A percentile compares a stretch with the other conserved stretches of the same genome.
Evolutionary conservation across 53 echinoderm and acorn worm genomes (phyloP).

Genomic region (Stichopus horrens): DNA sequence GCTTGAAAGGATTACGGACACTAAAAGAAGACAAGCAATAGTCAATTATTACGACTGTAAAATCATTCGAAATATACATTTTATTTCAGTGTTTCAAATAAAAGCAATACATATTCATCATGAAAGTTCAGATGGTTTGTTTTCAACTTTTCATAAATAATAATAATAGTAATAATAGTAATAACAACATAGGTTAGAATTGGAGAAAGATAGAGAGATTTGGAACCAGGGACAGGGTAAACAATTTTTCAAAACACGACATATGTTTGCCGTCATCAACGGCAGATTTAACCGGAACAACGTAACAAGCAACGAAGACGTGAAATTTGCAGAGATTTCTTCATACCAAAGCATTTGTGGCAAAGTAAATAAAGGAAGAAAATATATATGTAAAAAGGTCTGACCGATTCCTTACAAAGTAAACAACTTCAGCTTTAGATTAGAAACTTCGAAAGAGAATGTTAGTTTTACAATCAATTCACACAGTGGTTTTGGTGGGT

Average conservation of each 20-base stretch:
- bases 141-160: slow-evolving; percentile 21
- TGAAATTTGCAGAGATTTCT: too few relatives aligned
- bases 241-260: neutral
- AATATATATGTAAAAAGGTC: too few relatives aligned
- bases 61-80: slow-evolving; percentile 43
- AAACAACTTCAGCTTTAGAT: neutral
- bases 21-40: too few relatives aligned
- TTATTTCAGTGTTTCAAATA: slow-evolving; percentile 42
- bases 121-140: slow-evolving; percentile 41
- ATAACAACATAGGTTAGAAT: neutral
- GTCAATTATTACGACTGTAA: neutral
- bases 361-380: too few relatives aligned
- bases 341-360: too few relatives aligned
- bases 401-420: too few relatives aligned
- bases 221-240: neutral
- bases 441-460: slow-evolving; percentile 14
- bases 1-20: too few relatives aligned
- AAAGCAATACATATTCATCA: slow-evolving; percentile 33
- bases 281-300: too few relatives aligned
- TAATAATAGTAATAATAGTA: neutral
- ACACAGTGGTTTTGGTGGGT: neutral
- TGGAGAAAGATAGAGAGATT: neutral
- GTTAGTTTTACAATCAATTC: neutral
- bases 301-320: too few relatives aligned
- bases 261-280: too few relatives aligned